Evolutionary conservation across 2,888 invertebrate genomes (phyloP).

Genomic region (Thereva nobilitata): DNA sequence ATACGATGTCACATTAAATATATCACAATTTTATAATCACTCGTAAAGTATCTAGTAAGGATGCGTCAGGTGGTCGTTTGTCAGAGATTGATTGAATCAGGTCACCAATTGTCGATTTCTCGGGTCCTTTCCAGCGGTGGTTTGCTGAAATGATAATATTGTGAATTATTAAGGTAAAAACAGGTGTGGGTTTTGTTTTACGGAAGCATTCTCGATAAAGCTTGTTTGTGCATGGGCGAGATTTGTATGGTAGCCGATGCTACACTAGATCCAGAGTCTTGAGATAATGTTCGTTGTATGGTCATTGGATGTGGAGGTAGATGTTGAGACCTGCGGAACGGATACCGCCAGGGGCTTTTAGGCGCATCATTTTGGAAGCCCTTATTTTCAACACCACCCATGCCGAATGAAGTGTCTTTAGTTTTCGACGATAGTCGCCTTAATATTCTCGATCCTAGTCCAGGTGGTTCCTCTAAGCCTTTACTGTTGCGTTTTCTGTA

Average conservation of each 20-base stretch:
- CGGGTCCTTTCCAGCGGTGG: conserved; percentile 56
- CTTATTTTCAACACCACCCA: conserved; percentile 60
- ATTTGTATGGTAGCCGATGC: conserved; percentile 61
- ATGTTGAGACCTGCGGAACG: conserved; percentile 59
- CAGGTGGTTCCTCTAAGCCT: conserved; percentile 64
- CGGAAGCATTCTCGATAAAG: conserved; percentile 57
- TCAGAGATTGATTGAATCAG: not conserved
- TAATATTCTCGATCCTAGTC: conserved; percentile 71
- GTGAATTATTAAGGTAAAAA: conserved; percentile 4
- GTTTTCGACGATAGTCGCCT: conserved; percentile 75
- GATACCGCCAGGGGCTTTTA: conserved; percentile 78
- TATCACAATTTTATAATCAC: conserved; percentile 32
- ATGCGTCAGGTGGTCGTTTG: conserved; percentile 19
- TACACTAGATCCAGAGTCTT: conserved; percentile 65
- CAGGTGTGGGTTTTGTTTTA: conserved; percentile 45
- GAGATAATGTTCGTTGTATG: conserved; percentile 63
- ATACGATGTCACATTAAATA: conserved; percentile 25
- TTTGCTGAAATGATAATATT: conserved; percentile 48
- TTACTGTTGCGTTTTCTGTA: conserved; percentile 66
- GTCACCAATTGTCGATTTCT: conserved; percentile 57
- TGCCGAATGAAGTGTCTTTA: conserved; percentile 61
- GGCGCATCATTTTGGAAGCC: conserved; percentile 70
- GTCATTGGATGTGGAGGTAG: conserved; percentile 50
- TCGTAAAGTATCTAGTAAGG: conserved; percentile 26
- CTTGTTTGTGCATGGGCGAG: conserved; percentile 56